Base-by-base conservation (phyloP, 2,797 vertebrate species). In the Sciaenops ocellatus region DNA sequence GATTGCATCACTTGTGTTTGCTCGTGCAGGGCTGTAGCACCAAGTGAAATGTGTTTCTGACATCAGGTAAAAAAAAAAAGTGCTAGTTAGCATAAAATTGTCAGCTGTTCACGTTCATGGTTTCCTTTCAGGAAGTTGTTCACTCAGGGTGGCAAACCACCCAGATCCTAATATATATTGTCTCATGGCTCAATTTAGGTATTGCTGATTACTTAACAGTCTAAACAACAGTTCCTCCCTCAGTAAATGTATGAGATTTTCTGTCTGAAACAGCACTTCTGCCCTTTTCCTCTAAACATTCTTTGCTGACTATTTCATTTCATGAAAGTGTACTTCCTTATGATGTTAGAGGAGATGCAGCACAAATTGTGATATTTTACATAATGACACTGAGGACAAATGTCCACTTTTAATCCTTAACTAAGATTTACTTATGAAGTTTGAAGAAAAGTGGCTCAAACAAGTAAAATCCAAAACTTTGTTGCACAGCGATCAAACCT, bases 1-100 rank as follows among this genome's bases (percentile, higher is more conserved):
- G 80, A 88, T 93, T 92, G 79, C 88, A 85, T 89, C 90, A 87
- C 66, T 73, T 22, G 38, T 74, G 65, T 83, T 87, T 82, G 63
- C 44, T 83, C 38, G 51, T 11, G 5, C 47, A 60, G 20, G 15
- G 24, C 48, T 62, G 30, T 9, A 51, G 44, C 7, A 13, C 16
- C 0, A 3, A 55, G 18, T 46, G 55, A 30, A 24, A 41, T 13
- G 61, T 24, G 12, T 10, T 28, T 20, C 1, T 7, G 11, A 11
- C 18, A n/a, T 2, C 11, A 2, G 5, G 16, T 26, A 30, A 15
- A 2, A 16, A 46, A 15, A 18, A 60, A 20, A 34, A 24, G 1
- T 50, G 38, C 20, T 3, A 47, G 16, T 47, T 20, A 15, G 11
- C 10, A 7, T 54, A 44, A 34, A 30, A 42, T 44, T 15, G n/a